Evolutionary conservation across 2,113 vertebrate genomes (phyloP).

Genomic region (Cyprinus carpio): DNA sequence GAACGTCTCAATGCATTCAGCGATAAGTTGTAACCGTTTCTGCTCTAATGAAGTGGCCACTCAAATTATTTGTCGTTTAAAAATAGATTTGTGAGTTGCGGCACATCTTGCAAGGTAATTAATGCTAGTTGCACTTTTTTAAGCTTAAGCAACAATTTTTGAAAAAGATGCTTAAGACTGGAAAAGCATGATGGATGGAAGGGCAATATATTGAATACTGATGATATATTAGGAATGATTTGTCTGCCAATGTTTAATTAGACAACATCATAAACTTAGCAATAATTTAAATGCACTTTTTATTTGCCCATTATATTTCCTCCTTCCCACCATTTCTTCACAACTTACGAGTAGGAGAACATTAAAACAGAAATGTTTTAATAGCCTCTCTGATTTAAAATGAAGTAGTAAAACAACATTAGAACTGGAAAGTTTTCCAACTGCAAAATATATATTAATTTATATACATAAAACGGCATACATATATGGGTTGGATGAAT

Average conservation of each 20-base stretch:
- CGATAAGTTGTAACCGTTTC: conserved; percentile 38
- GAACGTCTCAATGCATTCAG: conserved; percentile 39
- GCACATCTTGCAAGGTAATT: neutral
- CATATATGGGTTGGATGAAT: too few relatives aligned
- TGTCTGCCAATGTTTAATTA: neutral
- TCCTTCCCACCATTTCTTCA: neutral
- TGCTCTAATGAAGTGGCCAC: conserved; percentile 40
- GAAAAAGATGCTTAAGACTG: neutral
- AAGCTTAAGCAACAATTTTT: neutral
- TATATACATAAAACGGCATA: neutral
- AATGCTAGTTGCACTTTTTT: neutral
- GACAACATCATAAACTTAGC: neutral
- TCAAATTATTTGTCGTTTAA: conserved; percentile 42
- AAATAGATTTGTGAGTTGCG: conserved; percentile 10
- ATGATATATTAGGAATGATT: neutral
- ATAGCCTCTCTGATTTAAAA: neutral
- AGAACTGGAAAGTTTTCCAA: neutral
- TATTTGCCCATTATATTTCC: neutral
- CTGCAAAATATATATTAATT: too few relatives aligned
- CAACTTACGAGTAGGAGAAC: neutral
- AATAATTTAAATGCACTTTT: neutral
- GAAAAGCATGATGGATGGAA: neutral
- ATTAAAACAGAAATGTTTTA: conserved; percentile 3
- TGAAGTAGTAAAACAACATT: neutral
- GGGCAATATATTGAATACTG: neutral